A percentile compares a stretch with the other conserved stretches of the same genome.
These are phyloP conservation scores for Pelodiscus sinensis DNA, from an alignment of 2,113 vertebrate genomes.

Conservation along the genomic window DNA sequence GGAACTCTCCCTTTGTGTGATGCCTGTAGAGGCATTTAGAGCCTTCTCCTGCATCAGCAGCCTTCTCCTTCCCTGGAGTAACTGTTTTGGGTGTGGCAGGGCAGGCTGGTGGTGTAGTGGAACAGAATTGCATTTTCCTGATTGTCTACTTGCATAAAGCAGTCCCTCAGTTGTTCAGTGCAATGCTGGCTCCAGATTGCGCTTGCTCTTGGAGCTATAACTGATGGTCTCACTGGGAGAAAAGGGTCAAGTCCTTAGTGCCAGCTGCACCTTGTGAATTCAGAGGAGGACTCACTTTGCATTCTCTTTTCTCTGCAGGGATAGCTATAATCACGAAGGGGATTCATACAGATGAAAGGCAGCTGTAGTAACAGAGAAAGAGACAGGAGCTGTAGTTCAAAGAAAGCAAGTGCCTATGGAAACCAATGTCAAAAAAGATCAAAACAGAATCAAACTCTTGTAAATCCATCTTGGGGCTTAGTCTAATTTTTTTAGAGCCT, in stretches of 20 bases:
- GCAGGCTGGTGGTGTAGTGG: not conserved
- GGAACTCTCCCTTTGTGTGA: fast-evolving
- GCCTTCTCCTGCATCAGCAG: not conserved
- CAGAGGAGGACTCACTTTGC: not conserved
- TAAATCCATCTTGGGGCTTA: not conserved
- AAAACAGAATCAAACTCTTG: not conserved
- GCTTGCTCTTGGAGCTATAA: fast-evolving
- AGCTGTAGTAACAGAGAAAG: too few relatives aligned
- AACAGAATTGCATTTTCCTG: not conserved
- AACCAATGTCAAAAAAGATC: not conserved
- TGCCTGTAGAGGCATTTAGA: not conserved
- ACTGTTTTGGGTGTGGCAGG: not conserved
- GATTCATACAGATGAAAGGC: too few relatives aligned
- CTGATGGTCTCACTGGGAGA: not conserved
- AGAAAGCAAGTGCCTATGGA: not conserved
- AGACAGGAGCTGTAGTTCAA: slow-evolving; percentile 5
- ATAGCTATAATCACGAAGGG: not conserved
- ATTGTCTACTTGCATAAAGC: not conserved
- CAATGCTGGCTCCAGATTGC: not conserved
- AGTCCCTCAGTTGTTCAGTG: not conserved
- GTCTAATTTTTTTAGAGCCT: not conserved
- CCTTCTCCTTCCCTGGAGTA: not conserved
- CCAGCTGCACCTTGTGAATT: not conserved
- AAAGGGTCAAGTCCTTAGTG: not conserved
- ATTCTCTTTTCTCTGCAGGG: not conserved